Base-by-base conservation (phyloP, 2,888 invertebrate genomes). In the Xanthia icteritia region DNA sequence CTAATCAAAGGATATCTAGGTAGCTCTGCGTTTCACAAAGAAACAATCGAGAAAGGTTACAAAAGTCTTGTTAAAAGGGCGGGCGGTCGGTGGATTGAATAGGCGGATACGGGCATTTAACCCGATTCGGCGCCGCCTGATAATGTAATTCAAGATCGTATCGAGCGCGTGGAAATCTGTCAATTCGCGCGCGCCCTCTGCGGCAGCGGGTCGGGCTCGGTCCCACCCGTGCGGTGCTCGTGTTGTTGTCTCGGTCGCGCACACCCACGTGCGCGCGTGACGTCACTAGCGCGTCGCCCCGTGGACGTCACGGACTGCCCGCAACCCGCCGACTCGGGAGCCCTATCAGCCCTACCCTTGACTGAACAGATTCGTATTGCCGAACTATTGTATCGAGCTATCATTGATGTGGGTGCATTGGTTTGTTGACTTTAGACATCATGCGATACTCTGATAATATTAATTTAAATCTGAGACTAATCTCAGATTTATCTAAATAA, bases 211-310 rank as follows among this genome's bases (percentile, higher is more conserved):
- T 79, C 81, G 86, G 87, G 82, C 86, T 86, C 84, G 73, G 89
- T 89, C 90, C 83, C 91, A 89, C 90, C 89, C 85, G 86, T 77
- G 76, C 89, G 88, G 87, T 87, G 86, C 73, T 80, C 61, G 77
- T 89, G 83, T 87, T 86, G 83, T 89, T 87, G 89, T 94, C 95
- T 90, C 93, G 88, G 88, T 94, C 94, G 91, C 92, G 85, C 93
- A 92, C 94, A 89, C 94, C 94, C 95, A 95, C 95, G 95, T 95
- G 95, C 94, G 95, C 94, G 90, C 85, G 92, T 95, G 95, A 95
- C 95, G 95, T 95, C 94, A 95, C 91, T 56, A 88, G 84, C 92
- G 86, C 93, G 90, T 90, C 91, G 91, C 90, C 90, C 91, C 89
- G 88, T 86, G 90, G 91, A 95, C 95, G 95, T 95, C 96, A 95